Conservation (phyloP, 2,797 vertebrate species). For the Thripadectes ignobilis region DNA sequence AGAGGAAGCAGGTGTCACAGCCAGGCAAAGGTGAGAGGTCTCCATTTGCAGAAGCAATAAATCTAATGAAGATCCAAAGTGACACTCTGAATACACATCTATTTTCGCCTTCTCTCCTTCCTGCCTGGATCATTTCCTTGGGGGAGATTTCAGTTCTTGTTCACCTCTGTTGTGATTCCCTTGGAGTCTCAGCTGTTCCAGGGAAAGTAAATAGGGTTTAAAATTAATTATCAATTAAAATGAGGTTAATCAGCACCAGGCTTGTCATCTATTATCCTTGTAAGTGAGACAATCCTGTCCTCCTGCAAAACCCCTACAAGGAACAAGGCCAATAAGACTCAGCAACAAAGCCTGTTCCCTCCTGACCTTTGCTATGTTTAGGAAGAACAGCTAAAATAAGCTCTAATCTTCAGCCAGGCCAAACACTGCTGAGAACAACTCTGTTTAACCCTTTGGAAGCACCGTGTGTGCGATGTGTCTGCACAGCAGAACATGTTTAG, state of each 20-base stretch:
- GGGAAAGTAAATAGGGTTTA: slow-evolving; percentile 75
- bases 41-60: not conserved
- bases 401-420: slow-evolving; percentile 56
- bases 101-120: not conserved
- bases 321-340: slow-evolving; percentile 37
- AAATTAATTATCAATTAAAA: slow-evolving; percentile 81
- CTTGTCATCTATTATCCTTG: slow-evolving; percentile 71
- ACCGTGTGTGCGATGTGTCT: not conserved
- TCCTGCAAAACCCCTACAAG: slow-evolving; percentile 22
- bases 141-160: slow-evolving; percentile 44
- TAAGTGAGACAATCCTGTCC: slow-evolving; percentile 58
- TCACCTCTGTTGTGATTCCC: slow-evolving; percentile 58
- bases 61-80: slow-evolving; percentile 1
- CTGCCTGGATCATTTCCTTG: not conserved
- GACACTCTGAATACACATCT: not conserved
- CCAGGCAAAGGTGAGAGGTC: not conserved
- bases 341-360: slow-evolving; percentile 38
- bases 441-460: slow-evolving; percentile 42
- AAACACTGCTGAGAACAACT: slow-evolving; percentile 36
- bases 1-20: not conserved
- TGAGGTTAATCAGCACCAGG: slow-evolving; percentile 72
- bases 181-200: slow-evolving; percentile 71
- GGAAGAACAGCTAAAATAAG: slow-evolving; percentile 68
- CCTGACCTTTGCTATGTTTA: slow-evolving; percentile 67
- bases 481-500: not conserved